Evolutionary conservation across 2,888 invertebrate genomes (phyloP).

Genomic region (Rhingia rostrata): DNA sequence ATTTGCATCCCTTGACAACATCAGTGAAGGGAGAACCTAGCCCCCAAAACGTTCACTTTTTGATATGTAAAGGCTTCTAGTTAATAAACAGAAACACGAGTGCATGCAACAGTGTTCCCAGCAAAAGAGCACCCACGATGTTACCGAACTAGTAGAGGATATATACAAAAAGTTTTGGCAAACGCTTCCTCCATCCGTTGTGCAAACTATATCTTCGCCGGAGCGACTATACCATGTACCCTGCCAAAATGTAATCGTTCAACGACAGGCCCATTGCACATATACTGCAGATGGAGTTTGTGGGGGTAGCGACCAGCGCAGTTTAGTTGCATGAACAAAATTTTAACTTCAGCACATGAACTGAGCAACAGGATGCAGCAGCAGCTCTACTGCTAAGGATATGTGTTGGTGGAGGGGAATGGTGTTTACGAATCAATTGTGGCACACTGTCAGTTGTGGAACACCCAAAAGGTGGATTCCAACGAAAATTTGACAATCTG

Average conservation of each 20-base stretch:
- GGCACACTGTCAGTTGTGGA: slow-evolving; percentile 5
- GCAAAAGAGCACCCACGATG: slow-evolving; percentile 28
- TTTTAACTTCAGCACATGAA: slow-evolving; percentile 47
- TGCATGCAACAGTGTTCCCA: slow-evolving; percentile 53
- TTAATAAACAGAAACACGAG: slow-evolving; percentile 59
- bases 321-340: slow-evolving; percentile 59
- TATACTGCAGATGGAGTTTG: background rate
- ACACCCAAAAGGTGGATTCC: slow-evolving; percentile 27
- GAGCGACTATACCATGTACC: slow-evolving; percentile 10
- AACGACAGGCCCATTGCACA: slow-evolving; percentile 33
- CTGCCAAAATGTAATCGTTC: slow-evolving; percentile 44
- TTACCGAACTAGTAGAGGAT: background rate
- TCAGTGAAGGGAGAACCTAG: background rate
- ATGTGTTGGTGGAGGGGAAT: background rate
- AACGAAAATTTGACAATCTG: slow-evolving; percentile 59
- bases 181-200: slow-evolving; percentile 52
- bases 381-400: background rate
- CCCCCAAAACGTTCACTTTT: slow-evolving; percentile 52
- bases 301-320: slow-evolving; percentile 5
- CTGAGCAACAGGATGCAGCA: slow-evolving; percentile 63
- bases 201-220: slow-evolving; percentile 50
- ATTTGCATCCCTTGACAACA: slow-evolving; percentile 33
- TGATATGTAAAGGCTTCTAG: slow-evolving; percentile 57
- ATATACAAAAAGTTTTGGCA: slow-evolving; percentile 54
- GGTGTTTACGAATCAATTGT: slow-evolving; percentile 31